Conservation (phyloP, 2,113 vertebrate genomes). For the Lampris megalopsis region DNA sequence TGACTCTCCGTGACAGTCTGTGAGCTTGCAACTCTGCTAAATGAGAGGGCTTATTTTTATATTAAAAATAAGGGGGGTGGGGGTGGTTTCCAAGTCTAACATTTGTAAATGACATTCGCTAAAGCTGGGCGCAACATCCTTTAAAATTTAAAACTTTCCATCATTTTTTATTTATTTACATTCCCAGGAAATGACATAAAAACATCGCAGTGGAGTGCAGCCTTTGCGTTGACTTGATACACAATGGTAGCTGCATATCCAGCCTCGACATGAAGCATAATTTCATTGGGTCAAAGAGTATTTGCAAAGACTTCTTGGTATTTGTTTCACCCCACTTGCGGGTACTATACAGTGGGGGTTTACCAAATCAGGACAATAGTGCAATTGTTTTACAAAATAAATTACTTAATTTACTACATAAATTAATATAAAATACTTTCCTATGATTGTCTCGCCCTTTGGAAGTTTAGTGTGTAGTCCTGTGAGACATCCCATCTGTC, state of each 20-base stretch:
- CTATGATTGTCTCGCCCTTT: background rate
- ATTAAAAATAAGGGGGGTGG: constrained; percentile 27
- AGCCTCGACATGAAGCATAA: background rate
- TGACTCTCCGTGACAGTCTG: constrained; percentile 25
- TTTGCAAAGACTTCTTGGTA: background rate
- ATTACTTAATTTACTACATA: too few species aligned
- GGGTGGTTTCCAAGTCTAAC: constrained; percentile 44
- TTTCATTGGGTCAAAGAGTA: background rate
- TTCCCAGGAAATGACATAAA: constrained; percentile 14
- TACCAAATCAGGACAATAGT: background rate
- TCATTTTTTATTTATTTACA: background rate
- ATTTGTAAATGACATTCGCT: constrained; percentile 71
- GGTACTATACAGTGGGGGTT: background rate
- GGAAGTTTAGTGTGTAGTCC: too few species aligned
- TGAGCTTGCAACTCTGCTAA: constrained; percentile 39
- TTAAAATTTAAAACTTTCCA: background rate
- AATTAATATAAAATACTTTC: background rate
- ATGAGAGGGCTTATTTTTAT: constrained; percentile 38
- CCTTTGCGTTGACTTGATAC: constrained; percentile 32
- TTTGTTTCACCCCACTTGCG: background rate
- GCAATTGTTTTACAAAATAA: too few species aligned
- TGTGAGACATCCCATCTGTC: too few species aligned
- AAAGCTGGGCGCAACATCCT: constrained; percentile 56
- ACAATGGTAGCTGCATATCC: constrained; percentile 27
- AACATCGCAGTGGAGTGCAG: background rate